These are phyloP conservation scores for Graphium colonna DNA, from an alignment of 2,888 invertebrate species.

Conservation along the genomic window DNA sequence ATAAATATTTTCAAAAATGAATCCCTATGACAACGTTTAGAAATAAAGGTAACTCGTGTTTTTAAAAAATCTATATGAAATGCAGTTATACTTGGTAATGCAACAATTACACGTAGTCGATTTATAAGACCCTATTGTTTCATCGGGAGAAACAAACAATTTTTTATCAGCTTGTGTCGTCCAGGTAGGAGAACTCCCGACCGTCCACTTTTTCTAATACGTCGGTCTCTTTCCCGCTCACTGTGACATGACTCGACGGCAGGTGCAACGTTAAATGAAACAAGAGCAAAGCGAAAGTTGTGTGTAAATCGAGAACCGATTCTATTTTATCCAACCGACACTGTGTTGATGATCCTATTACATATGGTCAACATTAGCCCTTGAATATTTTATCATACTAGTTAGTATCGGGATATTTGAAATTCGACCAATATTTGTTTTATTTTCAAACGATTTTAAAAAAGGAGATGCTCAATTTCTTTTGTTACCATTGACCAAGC, in stretches of 20 bases:
- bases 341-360: neutral
- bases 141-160: constrained; percentile 12
- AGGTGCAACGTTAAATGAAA: constrained; percentile 14
- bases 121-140: constrained; percentile 4
- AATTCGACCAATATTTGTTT: no score
- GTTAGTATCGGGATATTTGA: neutral
- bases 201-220: constrained; percentile 5
- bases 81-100: no score
- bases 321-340: constrained; percentile 1
- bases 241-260: neutral
- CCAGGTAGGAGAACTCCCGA: constrained; percentile 5
- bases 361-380: neutral
- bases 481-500: no score
- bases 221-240: constrained; percentile 9
- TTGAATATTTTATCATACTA: neutral
- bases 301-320: constrained; percentile 9
- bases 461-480: no score
- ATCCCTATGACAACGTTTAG: no score
- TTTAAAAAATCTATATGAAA: no score
- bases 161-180: constrained; percentile 8
- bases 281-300: constrained; percentile 13
- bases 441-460: no score
- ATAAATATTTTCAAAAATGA: no score
- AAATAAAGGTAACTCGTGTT: no score
- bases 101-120: constrained; percentile 1